These are phyloP conservation scores for Monodelphis domestica DNA, from an alignment of 2,797 vertebrate species.

Conservation along the genomic window DNA sequence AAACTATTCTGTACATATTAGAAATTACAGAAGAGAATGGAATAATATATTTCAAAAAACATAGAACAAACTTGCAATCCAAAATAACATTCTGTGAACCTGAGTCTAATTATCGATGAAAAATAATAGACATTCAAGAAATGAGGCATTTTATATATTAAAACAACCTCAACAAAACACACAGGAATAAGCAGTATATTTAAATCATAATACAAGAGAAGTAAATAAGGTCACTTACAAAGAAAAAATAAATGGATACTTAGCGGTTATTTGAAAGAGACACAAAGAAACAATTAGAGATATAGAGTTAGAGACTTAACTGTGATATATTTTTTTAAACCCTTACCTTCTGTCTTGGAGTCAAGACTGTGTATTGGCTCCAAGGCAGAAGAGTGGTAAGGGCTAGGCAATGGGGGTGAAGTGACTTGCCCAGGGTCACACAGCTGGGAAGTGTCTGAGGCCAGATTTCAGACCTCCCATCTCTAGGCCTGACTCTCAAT, in stretches of 20 bases:
- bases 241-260: background rate
- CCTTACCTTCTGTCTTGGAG: no score
- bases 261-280: background rate
- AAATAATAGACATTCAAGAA: background rate
- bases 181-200: background rate
- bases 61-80: background rate
- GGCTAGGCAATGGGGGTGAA: no score
- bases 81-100: background rate
- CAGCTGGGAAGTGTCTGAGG: no score
- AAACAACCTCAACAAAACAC: background rate
- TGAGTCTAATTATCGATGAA: background rate
- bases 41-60: background rate
- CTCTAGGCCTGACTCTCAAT: no score
- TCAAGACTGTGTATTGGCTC: no score
- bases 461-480: no score
- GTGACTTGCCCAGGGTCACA: no score
- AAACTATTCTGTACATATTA: background rate
- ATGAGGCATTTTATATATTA: background rate
- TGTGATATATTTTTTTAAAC: background rate
- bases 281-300: background rate
- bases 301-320: background rate
- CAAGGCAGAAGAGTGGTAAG: no score
- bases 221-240: background rate
- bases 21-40: background rate
- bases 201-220: background rate